A percentile compares a stretch with the other conserved stretches of the same genome.
phyloP scores from a whole-genome alignment of 2,113 vertebrate genomes.

The Rhodinocichla rosea region DNA sequence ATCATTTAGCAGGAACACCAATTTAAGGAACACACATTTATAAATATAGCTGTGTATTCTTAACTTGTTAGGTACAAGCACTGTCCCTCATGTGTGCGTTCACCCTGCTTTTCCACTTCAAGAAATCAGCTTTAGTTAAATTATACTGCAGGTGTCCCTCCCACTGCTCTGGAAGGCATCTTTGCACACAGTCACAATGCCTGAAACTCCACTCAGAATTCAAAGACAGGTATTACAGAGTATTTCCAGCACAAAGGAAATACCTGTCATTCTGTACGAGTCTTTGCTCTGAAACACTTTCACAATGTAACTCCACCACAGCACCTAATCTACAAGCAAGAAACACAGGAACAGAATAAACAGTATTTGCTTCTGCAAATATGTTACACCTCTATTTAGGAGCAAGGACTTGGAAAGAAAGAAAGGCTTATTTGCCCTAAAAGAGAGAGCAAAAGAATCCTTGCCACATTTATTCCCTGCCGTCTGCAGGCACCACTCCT shows the following conservation, averaged over 20 bases:
- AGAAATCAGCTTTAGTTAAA: neutral
- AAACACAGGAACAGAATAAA: neutral
- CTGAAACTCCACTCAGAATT: neutral
- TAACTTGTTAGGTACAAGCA: neutral
- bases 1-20: neutral
- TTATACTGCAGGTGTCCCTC: too few relatives aligned
- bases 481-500: neutral
- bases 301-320: neutral
- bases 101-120: neutral
- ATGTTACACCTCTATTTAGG: neutral
- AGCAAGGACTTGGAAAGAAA: neutral
- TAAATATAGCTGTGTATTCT: neutral
- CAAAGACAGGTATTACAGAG: neutral
- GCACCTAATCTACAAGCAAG: neutral
- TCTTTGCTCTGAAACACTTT: neutral
- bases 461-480: neutral
- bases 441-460: neutral
- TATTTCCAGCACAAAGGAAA: neutral
- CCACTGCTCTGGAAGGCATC: neutral
- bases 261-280: neutral
- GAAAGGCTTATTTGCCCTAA: neutral
- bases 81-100: fast-evolving
- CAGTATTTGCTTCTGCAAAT: neutral
- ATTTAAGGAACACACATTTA: neutral
- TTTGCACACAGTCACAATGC: neutral